phyloP scores from a whole-genome alignment of 2,888 invertebrate genomes.

The Cheilosia vernalis region DNA sequence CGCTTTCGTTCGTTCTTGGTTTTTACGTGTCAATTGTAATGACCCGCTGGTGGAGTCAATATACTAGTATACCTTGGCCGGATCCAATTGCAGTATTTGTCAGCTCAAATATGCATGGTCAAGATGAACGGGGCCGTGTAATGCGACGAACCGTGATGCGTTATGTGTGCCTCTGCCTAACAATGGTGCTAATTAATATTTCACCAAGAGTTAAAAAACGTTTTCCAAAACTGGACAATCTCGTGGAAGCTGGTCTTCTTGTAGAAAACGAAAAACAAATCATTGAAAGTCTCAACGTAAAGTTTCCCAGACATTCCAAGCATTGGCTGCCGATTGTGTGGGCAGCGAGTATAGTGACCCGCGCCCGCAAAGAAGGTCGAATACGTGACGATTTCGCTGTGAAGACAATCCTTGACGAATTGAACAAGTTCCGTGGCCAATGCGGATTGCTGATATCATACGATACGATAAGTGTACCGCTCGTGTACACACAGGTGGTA shows the following conservation, averaged over 20 bases:
- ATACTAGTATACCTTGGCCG: constrained; percentile 92
- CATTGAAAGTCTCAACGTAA: constrained; percentile 90
- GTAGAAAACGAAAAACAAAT: constrained; percentile 92
- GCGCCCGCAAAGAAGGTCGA: constrained; percentile 94
- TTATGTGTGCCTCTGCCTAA: constrained; percentile 93
- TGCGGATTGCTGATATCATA: constrained; percentile 90
- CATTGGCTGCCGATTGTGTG: constrained; percentile 96
- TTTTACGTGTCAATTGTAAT: constrained; percentile 97
- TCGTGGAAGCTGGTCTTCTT: constrained; percentile 93
- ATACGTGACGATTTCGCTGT: constrained; percentile 96
- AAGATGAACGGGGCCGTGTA: constrained; percentile 92
- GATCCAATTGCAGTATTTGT: constrained; percentile 94
- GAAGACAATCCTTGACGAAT: constrained; percentile 94
- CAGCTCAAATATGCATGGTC: constrained; percentile 92
- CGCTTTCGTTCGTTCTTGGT: constrained; percentile 95
- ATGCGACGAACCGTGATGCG: constrained; percentile 93
- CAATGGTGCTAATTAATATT: constrained; percentile 93
- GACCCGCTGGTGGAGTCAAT: constrained; percentile 96
- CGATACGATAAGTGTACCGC: constrained; percentile 90
- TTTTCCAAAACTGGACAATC: constrained; percentile 92
- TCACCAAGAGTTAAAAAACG: constrained; percentile 94
- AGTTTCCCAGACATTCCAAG: constrained; percentile 93
- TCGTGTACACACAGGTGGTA: constrained; percentile 95
- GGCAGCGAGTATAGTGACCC: constrained; percentile 94
- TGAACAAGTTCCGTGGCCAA: constrained; percentile 92